These are phyloP conservation scores for Notodonta ziczac DNA, from an alignment of 2,888 invertebrate species.

Conservation along the genomic window DNA sequence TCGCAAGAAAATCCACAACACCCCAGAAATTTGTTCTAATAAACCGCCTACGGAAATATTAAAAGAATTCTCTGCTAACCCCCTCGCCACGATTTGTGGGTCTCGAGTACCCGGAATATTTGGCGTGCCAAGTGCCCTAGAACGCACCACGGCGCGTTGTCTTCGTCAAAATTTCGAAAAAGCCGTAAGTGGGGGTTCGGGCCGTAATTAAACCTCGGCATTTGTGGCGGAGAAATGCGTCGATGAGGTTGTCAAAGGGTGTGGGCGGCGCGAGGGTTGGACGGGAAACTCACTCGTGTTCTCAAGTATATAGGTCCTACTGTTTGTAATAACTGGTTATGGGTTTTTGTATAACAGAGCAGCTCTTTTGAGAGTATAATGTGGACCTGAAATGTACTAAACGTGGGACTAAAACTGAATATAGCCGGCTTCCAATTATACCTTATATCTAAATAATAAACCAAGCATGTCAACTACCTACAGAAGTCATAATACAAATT, in stretches of 20 bases:
- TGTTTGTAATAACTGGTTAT: background rate
- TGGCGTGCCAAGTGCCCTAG: constrained; percentile 36
- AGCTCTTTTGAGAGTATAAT: too few relatives aligned
- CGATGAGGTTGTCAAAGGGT: constrained; percentile 34
- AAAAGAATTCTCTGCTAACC: constrained; percentile 35
- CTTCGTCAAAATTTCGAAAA: constrained; percentile 43
- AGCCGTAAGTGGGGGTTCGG: constrained; percentile 31
- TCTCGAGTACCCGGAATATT: constrained; percentile 42
- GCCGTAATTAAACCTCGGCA: constrained; percentile 39
- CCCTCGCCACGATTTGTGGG: constrained; percentile 31
- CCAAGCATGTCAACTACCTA: too few relatives aligned
- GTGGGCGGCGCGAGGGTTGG: constrained; percentile 24
- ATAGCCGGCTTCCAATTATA: too few relatives aligned
- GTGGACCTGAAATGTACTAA: too few relatives aligned
- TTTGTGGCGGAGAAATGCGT: constrained; percentile 35
- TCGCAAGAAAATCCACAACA: constrained; percentile 19
- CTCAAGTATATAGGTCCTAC: background rate
- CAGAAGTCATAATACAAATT: too few relatives aligned
- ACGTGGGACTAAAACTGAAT: too few relatives aligned
- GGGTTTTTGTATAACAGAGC: too few relatives aligned
- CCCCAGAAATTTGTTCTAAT: constrained; percentile 30
- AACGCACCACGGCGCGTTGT: constrained; percentile 30
- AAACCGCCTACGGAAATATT: constrained; percentile 33
- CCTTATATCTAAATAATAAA: too few relatives aligned
- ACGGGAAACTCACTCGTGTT: constrained; percentile 1